A percentile compares a stretch with the other conserved stretches of the same genome.
Conservation (phyloP, 2,888 invertebrate species). For the Leptinotarsa peninsularis region DNA sequence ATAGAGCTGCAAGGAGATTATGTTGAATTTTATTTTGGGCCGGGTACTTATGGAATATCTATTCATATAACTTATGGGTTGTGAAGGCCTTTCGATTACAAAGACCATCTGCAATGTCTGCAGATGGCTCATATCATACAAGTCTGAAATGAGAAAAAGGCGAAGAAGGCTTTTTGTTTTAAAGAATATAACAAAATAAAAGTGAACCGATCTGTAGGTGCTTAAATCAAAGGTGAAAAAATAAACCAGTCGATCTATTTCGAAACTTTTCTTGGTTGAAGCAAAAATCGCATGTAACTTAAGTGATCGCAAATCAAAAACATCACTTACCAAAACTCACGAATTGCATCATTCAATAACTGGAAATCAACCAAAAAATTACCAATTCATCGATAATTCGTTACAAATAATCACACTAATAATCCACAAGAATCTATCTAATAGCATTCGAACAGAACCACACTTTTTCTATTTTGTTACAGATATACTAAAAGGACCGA, state of each 20-base stretch:
- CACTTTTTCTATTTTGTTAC: constrained; percentile 4
- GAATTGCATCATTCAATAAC: not conserved
- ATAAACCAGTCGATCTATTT: not conserved
- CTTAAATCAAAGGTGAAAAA: no score
- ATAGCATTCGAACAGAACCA: not conserved
- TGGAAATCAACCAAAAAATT: not conserved
- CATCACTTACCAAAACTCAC: not conserved
- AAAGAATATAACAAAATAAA: no score
- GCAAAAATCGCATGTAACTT: not conserved
- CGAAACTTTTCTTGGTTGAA: not conserved
- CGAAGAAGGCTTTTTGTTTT: no score
- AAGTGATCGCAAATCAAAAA: not conserved
- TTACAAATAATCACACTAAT: not conserved
- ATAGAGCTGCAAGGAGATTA: no score
- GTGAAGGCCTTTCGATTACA: no score
- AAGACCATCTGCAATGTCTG: no score
- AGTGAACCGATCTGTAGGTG: no score
- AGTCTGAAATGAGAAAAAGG: no score
- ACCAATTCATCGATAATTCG: not conserved
- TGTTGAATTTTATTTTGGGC: no score
- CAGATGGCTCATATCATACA: no score
- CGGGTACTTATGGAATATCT: no score
- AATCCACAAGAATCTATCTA: not conserved
- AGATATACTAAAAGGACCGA: not conserved
- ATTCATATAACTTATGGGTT: no score